Base-by-base conservation (phyloP, 2,113 vertebrate species). In the Gasterosteus nipponicus region DNA sequence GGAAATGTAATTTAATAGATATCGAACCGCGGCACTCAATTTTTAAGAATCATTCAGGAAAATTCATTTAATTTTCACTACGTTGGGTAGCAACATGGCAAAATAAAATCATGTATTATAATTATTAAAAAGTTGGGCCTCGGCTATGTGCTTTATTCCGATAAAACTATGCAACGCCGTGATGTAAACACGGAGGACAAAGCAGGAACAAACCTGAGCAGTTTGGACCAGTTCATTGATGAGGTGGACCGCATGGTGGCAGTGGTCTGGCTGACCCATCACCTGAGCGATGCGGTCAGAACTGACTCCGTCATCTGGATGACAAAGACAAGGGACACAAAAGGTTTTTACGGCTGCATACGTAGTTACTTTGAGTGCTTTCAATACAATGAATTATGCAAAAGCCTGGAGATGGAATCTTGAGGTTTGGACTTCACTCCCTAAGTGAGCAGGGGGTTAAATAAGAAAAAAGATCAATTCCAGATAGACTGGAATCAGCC, bases 161-260 rank as follows among this genome's bases (percentile, higher is more conserved):
- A 7, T n/a, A 44, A 57, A 54, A 41, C 4, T 11, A 41, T 44
- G 10, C 15, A 65, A 12, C 3, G 11, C 19, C 60, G 19, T 11
- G 10, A 67, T n/a, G 29, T 49, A 11, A 49, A 59, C 15, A 56
- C 7, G 26, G 2, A 2, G 14, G 35, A 56, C 18, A 49, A 39
- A 69, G 18, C 15, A 62, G 26, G 14, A 2, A 11, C 33, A 54
- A 86, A 99, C 98, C 97, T 99, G 98, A 83, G 97, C 97, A 0
- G 97, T 99, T 10, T 99, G 95, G 73, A 99, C 97, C 61, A 99
- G 95, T 82, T 99, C 97, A 1, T 93, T 96, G 95, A 99, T 99
- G 93, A 99, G 94, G 74, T 98, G 97, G 5, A 97, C 96, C 0
- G 98, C 98, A 0, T 99, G 97, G 75, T 99, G 97, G 95, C 98